phyloP scores from a whole-genome alignment of 2,888 invertebrate species.

The Hirtodrosophila histrioides region DNA sequence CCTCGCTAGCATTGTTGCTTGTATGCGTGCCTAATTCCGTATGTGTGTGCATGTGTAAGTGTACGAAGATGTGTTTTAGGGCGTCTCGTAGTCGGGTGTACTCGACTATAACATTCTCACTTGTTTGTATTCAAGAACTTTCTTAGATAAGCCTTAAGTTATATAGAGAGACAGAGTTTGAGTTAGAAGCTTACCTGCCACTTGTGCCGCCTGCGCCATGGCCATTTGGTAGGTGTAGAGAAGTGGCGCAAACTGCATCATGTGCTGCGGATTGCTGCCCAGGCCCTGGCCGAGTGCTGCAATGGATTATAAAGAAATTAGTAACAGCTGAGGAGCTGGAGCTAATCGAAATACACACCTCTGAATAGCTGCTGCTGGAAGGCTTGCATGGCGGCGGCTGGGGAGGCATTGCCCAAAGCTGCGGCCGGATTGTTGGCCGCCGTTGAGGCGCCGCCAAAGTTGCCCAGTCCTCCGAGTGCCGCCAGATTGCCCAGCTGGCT shows the following conservation, averaged over 20 bases:
- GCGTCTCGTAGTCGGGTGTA: too few relatives aligned
- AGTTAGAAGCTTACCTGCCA: constrained; percentile 75
- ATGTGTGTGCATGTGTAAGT: too few relatives aligned
- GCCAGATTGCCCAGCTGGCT: constrained; percentile 82
- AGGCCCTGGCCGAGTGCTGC: constrained; percentile 83
- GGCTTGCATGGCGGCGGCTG: constrained; percentile 91
- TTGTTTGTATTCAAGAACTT: too few relatives aligned
- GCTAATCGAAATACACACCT: constrained; percentile 85
- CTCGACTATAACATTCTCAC: too few relatives aligned
- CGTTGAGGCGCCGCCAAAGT: constrained; percentile 81
- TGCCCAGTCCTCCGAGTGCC: constrained; percentile 78
- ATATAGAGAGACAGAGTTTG: too few relatives aligned
- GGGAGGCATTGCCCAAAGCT: constrained; percentile 80
- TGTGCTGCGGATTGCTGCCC: constrained; percentile 89
- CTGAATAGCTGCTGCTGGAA: constrained; percentile 93
- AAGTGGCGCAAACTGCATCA: constrained; percentile 94
- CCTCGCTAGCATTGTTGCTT: too few relatives aligned
- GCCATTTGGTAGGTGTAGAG: constrained; percentile 95
- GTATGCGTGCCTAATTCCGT: too few relatives aligned
- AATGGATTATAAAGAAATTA: not conserved
- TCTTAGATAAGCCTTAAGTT: too few relatives aligned
- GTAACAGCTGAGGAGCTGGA: not conserved
- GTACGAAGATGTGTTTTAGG: too few relatives aligned
- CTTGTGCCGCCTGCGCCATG: constrained; percentile 90
- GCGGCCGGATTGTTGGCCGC: constrained; percentile 86